Percentiles rank a stretch among this genome's conserved stretches.
These are phyloP conservation scores for Torymus aiolomorphi DNA, from an alignment of 2,888 invertebrate genomes.

Conservation along the genomic window DNA sequence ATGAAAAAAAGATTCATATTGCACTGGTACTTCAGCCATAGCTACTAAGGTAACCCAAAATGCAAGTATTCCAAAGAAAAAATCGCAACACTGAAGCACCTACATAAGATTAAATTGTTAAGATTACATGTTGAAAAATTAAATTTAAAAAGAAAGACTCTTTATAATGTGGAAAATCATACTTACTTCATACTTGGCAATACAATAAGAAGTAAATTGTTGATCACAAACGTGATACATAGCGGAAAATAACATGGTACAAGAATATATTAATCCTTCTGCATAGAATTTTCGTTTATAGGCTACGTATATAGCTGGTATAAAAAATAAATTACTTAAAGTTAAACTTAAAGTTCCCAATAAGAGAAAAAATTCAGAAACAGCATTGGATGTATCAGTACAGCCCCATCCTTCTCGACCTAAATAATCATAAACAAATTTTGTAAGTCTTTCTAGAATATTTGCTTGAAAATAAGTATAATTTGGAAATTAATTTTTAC, in stretches of 20 bases:
- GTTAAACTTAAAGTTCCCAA: slow-evolving; percentile 76
- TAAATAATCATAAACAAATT: slow-evolving; percentile 60
- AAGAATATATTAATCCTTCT: slow-evolving; percentile 78
- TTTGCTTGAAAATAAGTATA: neutral
- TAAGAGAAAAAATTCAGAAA: slow-evolving; percentile 71
- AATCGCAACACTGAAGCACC: slow-evolving; percentile 79
- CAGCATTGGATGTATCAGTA: slow-evolving; percentile 77
- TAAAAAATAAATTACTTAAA: slow-evolving; percentile 79
- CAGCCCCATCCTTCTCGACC: slow-evolving; percentile 80
- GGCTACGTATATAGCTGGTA: slow-evolving; percentile 78
- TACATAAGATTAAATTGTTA: slow-evolving; percentile 62
- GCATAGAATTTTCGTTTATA: slow-evolving; percentile 76
- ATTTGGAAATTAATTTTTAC: slow-evolving; percentile 60
- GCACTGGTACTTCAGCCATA: slow-evolving; percentile 76
- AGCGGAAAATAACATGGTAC: slow-evolving; percentile 79
- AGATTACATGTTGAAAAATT: neutral
- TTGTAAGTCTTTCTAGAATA: neutral
- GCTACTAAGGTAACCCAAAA: slow-evolving; percentile 80
- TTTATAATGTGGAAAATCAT: slow-evolving; percentile 2
- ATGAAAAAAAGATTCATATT: slow-evolving; percentile 75
- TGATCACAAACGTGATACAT: slow-evolving; percentile 81
- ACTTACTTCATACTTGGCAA: slow-evolving; percentile 74
- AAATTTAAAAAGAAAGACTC: neutral
- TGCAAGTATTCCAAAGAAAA: slow-evolving; percentile 78
- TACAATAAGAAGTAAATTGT: slow-evolving; percentile 74